A percentile compares a stretch with the other conserved stretches of the same genome.
Evolutionary conservation across 2,888 invertebrate species (phyloP).

Genomic region (Agrilus cyanescens): DNA sequence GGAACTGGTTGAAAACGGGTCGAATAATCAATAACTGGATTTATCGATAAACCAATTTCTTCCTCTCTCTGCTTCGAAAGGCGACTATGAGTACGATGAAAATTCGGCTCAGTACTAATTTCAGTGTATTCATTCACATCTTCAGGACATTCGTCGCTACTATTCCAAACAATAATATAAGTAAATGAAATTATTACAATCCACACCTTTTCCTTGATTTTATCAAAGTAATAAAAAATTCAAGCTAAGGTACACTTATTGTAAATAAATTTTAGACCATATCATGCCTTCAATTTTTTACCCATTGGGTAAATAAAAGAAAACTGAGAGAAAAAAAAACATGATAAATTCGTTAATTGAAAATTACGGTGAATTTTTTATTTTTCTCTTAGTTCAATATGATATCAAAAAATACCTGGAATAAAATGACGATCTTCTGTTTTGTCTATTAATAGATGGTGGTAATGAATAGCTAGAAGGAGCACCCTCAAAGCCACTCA

Average conservation of each 20-base stretch:
- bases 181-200: constrained; percentile 5
- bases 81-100: constrained; percentile 8
- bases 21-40: neutral
- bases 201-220: too few species aligned
- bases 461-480: constrained; percentile 21
- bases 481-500: constrained; percentile 22
- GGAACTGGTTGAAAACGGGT: neutral
- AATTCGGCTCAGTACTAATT: constrained; percentile 10
- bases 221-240: too few species aligned
- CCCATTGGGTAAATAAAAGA: too few species aligned
- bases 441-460: constrained; percentile 15
- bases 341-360: too few species aligned
- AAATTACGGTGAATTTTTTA: too few species aligned
- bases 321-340: too few species aligned
- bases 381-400: too few species aligned
- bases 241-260: too few species aligned
- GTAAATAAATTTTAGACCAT: too few species aligned
- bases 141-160: constrained; percentile 29
- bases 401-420: constrained; percentile 30
- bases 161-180: constrained; percentile 2
- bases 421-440: constrained; percentile 15
- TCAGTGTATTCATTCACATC: constrained; percentile 29
- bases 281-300: too few species aligned
- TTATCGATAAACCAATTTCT: neutral
- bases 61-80: constrained; percentile 3